Conservation (phyloP, 2,797 vertebrate species). For the Hydrophis major region DNA sequence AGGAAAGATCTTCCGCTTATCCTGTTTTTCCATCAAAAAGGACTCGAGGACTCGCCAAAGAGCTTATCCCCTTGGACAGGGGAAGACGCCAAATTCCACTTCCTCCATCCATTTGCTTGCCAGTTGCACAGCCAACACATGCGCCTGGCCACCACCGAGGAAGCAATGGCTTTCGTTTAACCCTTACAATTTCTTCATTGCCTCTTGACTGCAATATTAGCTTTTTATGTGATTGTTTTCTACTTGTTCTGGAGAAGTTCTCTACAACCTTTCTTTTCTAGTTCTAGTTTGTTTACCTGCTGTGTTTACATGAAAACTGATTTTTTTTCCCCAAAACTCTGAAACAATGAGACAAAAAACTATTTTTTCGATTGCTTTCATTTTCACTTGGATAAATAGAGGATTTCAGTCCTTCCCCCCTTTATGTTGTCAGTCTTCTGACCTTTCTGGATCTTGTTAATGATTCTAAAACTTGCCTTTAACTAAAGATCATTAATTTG, state of each 20-base stretch:
- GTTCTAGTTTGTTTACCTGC: neutral
- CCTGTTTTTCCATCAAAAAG: no score
- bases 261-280: neutral
- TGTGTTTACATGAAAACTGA: neutral
- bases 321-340: neutral
- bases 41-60: no score
- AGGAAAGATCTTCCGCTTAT: no score
- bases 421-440: neutral
- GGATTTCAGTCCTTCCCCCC: neutral
- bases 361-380: neutral
- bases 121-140: no score
- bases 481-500: neutral
- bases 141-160: no score
- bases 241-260: neutral
- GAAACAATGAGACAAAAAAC: neutral
- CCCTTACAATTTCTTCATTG: neutral
- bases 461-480: neutral
- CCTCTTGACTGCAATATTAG: neutral
- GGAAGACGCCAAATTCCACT: no score
- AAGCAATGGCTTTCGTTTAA: no score
- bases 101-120: no score
- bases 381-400: conserved; percentile 25
- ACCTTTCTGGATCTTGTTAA: conserved; percentile 20
- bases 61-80: no score
- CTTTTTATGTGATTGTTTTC: conserved; percentile 32